Conservation (phyloP, 2,888 invertebrate species). For the Drosophila flavopinicola region DNA sequence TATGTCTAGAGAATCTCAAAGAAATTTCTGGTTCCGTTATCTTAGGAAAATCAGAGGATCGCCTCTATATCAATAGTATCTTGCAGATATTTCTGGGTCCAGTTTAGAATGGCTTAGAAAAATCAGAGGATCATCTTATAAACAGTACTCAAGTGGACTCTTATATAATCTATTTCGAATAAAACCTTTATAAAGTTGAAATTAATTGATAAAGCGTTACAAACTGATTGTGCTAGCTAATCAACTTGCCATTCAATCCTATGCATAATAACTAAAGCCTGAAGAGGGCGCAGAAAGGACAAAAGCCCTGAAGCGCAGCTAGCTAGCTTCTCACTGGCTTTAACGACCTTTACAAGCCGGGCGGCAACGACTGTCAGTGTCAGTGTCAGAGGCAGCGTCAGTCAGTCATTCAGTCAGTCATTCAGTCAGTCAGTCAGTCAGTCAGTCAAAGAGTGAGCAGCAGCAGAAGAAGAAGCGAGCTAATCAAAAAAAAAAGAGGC, state of each 20-base stretch:
- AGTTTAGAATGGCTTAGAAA: no score
- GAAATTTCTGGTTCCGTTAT: no score
- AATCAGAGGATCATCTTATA: no score
- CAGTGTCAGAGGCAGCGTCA: slow-evolving; percentile 36
- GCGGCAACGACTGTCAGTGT: slow-evolving; percentile 36
- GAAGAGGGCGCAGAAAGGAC: slow-evolving; percentile 69
- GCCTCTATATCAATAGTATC: no score
- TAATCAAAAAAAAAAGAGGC: slow-evolving; percentile 52
- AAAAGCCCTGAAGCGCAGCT: slow-evolving; percentile 34
- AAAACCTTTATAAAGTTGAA: no score
- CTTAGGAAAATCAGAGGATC: no score
- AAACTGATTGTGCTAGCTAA: slow-evolving; percentile 1
- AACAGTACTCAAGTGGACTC: no score
- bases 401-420: no score
- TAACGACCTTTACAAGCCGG: slow-evolving; percentile 76
- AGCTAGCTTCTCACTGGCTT: slow-evolving; percentile 53
- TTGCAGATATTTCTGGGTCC: no score
- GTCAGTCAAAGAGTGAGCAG: neutral
- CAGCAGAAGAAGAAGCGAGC: slow-evolving; percentile 16
- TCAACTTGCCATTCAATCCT: neutral
- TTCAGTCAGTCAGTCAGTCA: slow-evolving; percentile 6
- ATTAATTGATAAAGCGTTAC: neutral
- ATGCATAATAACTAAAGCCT: slow-evolving; percentile 40
- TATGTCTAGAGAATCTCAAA: no score
- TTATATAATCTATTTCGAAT: no score